A percentile compares a stretch with the other conserved stretches of the same genome.
phyloP scores from a whole-genome alignment of 2,797 vertebrate species.

The Nyctibius grandis region DNA sequence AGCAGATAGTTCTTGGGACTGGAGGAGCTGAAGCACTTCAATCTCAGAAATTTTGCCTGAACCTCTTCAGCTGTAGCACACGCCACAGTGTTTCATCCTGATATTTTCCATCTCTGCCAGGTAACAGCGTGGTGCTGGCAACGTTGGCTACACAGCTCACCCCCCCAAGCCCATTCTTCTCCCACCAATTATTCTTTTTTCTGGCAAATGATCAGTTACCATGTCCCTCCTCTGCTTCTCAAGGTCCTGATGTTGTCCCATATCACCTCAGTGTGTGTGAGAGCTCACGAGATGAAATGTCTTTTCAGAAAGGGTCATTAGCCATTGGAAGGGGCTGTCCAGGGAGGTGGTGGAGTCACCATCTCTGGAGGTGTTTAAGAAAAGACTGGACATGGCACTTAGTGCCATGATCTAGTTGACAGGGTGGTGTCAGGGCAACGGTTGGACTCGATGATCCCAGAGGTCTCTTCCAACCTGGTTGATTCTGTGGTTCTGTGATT shows the following conservation, averaged over 20 bases:
- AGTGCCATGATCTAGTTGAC: too few species aligned
- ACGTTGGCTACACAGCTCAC: not conserved
- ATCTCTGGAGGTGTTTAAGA: too few species aligned
- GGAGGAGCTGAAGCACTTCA: not conserved
- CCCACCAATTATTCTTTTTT: not conserved
- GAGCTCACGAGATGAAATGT: not conserved
- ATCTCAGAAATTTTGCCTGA: not conserved
- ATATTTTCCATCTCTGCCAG: not conserved
- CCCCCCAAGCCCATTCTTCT: not conserved
- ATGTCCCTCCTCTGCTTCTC: not conserved
- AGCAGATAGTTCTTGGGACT: accelerated
- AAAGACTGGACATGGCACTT: too few species aligned
- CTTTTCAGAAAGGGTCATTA: too few species aligned
- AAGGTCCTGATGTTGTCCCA: not conserved
- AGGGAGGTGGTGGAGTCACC: too few species aligned
- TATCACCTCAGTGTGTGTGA: not conserved
- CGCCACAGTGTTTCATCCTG: not conserved
- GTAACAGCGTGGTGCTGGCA: too few species aligned
- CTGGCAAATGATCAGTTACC: not conserved
- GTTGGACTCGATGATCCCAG: too few species aligned
- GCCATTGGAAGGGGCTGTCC: too few species aligned
- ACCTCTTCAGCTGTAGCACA: not conserved
- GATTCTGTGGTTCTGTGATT: too few species aligned
- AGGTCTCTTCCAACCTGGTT: too few species aligned
- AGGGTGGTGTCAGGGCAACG: too few species aligned